A percentile compares a stretch with the other conserved stretches of the same genome.
Evolutionary conservation across 1,140 invertebrate species (phyloP).

Genomic region (Lordiphosa clarofinis): DNA sequence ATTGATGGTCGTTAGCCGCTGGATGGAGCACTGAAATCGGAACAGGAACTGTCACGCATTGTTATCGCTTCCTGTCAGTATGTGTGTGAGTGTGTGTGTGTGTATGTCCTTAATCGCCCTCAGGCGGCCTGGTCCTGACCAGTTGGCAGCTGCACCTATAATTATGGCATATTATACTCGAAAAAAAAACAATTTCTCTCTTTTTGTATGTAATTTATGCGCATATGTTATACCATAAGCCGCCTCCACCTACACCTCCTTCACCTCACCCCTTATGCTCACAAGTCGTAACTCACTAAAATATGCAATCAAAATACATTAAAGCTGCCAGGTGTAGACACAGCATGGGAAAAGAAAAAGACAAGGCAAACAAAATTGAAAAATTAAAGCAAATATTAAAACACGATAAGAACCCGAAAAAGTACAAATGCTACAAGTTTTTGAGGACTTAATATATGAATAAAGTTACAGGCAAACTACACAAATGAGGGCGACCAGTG

Average conservation of each 20-base stretch:
- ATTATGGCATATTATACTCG: constrained; percentile 29
- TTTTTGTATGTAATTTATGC: constrained; percentile 22
- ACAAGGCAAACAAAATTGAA: too few relatives aligned
- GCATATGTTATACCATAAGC: constrained; percentile 30
- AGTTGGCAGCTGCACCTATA: constrained; percentile 34
- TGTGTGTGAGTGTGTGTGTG: background rate
- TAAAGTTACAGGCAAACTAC: too few relatives aligned
- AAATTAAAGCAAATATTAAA: too few relatives aligned
- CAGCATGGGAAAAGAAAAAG: too few relatives aligned
- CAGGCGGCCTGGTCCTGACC: background rate
- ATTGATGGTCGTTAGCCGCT: background rate
- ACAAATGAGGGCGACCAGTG: too few relatives aligned
- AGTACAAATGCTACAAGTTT: too few relatives aligned
- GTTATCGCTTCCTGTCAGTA: background rate
- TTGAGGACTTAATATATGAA: too few relatives aligned
- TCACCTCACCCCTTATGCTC: too few relatives aligned
- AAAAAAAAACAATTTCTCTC: background rate
- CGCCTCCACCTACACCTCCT: background rate
- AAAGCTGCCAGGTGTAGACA: constrained; percentile 5
- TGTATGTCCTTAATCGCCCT: constrained; percentile 18
- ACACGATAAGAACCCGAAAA: too few relatives aligned
- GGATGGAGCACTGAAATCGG: background rate
- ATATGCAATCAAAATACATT: constrained; percentile 42
- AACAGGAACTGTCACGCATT: constrained; percentile 20
- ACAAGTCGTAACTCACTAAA: constrained; percentile 30